Percentiles rank a stretch among this genome's conserved stretches.
Evolutionary conservation across 30 jellyfish, hydroid and myxozoan species (phyloP).

Genomic region (Pelagia noctiluca): DNA sequence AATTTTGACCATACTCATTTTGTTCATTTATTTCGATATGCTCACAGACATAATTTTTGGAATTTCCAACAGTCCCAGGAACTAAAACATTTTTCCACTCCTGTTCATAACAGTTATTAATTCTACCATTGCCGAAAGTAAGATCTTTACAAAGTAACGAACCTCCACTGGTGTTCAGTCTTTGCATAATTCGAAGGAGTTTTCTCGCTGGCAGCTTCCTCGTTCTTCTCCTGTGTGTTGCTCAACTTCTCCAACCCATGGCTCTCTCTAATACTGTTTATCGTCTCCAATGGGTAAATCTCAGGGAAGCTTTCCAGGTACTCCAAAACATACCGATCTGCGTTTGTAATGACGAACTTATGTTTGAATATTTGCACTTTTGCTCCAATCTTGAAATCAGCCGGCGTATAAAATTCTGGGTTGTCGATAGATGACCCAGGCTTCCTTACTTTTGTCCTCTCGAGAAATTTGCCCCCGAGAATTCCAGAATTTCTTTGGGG

Average conservation of each 20-base stretch:
- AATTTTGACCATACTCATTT: too few species aligned
- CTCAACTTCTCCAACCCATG: slow-evolving; percentile 56
- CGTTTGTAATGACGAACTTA: slow-evolving; percentile 84
- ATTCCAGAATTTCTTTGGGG: slow-evolving; percentile 96
- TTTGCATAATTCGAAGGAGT: slow-evolving; percentile 25
- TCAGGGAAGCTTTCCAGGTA: slow-evolving; percentile 93
- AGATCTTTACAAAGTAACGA: not conserved
- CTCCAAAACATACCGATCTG: slow-evolving; percentile 88
- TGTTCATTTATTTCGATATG: not conserved
- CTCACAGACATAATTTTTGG: not conserved
- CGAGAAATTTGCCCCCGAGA: slow-evolving; percentile 95
- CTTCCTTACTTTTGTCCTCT: slow-evolving; percentile 95
- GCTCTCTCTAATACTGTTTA: slow-evolving; percentile 78
- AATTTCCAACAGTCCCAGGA: not conserved
- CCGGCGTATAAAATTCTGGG: slow-evolving; percentile 96
- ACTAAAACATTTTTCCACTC: too few species aligned
- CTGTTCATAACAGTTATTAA: too few species aligned
- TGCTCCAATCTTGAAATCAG: slow-evolving; percentile 95
- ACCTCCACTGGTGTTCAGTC: slow-evolving; percentile 78
- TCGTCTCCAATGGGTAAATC: slow-evolving; percentile 78
- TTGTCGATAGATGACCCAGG: slow-evolving; percentile 92
- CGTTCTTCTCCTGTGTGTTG: not conserved
- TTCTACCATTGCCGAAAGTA: not conserved
- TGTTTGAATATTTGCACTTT: slow-evolving; percentile 85
- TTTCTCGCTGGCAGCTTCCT: not conserved